phyloP scores from a whole-genome alignment of 1,140 invertebrate genomes.

The Drosophila sproati region DNA sequence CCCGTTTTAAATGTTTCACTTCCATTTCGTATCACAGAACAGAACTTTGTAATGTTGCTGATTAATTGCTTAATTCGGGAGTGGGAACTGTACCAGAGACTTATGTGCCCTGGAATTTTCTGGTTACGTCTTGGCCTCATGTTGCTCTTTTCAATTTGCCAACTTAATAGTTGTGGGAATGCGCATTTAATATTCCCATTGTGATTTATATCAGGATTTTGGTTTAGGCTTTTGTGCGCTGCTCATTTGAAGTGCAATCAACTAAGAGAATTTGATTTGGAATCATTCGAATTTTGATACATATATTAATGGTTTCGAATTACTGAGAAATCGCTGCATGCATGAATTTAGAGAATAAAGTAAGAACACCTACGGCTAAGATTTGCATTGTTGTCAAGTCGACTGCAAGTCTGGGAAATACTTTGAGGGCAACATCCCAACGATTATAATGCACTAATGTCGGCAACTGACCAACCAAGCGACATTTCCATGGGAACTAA shows the following conservation, averaged over 20 bases:
- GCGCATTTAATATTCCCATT: conserved; percentile 23
- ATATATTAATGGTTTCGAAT: conserved; percentile 33
- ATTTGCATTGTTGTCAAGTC: conserved; percentile 22
- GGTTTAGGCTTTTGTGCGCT: conserved; percentile 19
- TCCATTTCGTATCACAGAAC: conserved; percentile 22
- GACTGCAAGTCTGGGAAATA: conserved; percentile 45
- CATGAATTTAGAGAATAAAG: neutral
- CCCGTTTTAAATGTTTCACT: conserved; percentile 25
- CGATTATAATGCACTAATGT: neutral
- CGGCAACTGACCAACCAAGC: conserved; percentile 6
- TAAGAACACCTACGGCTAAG: conserved; percentile 34
- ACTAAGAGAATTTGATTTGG: conserved; percentile 54
- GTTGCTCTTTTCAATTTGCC: conserved; percentile 56
- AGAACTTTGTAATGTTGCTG: conserved; percentile 43
- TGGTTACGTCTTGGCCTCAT: conserved; percentile 49
- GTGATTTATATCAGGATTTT: neutral
- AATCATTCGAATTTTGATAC: conserved; percentile 7
- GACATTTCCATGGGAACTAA: conserved; percentile 15
- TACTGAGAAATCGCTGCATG: conserved; percentile 48
- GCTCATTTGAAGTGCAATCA: conserved; percentile 57
- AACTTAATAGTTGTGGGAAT: conserved; percentile 58
- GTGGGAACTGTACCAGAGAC: conserved; percentile 56
- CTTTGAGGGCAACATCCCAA: neutral
- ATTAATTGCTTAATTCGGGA: conserved; percentile 56
- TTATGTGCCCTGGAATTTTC: conserved; percentile 54